phyloP scores from a whole-genome alignment of 2,113 vertebrate genomes.

The Antechinus stuartii region DNA sequence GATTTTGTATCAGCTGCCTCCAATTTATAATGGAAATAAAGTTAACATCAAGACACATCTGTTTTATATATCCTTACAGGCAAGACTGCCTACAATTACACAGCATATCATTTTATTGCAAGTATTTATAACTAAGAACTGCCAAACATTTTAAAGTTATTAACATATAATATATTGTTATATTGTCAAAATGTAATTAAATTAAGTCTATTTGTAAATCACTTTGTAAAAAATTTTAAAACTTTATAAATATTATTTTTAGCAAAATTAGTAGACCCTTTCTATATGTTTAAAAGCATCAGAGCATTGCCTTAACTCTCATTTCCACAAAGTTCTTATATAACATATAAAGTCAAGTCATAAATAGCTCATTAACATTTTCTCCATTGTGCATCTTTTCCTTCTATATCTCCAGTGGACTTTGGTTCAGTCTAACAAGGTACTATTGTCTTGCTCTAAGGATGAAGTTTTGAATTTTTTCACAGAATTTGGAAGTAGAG shows the following conservation, averaged over 20 bases:
- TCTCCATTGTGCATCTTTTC: background rate
- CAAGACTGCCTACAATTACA: background rate
- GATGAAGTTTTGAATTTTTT: background rate
- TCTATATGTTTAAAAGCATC: background rate
- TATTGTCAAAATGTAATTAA: background rate
- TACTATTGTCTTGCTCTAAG: background rate
- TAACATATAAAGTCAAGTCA: background rate
- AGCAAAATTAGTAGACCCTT: background rate
- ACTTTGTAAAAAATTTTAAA: background rate
- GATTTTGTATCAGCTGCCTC: background rate
- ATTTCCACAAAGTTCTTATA: background rate
- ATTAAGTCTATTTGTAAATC: background rate
- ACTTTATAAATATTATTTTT: background rate
- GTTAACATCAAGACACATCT: background rate
- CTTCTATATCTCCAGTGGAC: background rate
- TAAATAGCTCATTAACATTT: background rate
- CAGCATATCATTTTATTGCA: background rate
- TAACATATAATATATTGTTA: background rate
- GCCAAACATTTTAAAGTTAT: background rate
- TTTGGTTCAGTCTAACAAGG: background rate
- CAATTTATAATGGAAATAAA: background rate
- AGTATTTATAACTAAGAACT: background rate
- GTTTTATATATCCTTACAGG: background rate
- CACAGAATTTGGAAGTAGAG: background rate
- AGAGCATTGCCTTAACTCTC: background rate